These are phyloP conservation scores for Sarotherodon lohbergeri DNA, from an alignment of 2,113 vertebrate genomes.

Conservation along the genomic window DNA sequence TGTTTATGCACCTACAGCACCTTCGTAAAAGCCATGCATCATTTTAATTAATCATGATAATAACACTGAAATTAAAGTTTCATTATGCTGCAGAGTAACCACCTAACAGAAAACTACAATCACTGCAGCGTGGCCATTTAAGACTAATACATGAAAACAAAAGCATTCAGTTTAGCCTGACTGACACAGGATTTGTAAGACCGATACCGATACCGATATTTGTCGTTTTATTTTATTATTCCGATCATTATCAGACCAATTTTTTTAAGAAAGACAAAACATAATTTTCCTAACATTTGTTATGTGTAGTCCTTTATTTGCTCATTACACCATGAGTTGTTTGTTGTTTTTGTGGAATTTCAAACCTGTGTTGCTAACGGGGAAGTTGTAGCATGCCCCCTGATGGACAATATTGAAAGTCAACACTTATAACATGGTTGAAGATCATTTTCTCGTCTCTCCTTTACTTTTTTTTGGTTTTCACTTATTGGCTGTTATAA, in stretches of 20 bases:
- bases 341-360: neutral
- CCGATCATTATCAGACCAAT: neutral
- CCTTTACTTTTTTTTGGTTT: neutral
- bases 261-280: neutral
- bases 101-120: neutral
- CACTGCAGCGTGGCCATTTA: neutral
- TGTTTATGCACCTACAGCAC: neutral
- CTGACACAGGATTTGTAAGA: neutral
- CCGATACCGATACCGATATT: neutral
- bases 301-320: neutral
- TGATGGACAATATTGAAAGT: neutral
- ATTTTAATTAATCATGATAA: neutral
- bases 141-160: neutral
- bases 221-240: neutral
- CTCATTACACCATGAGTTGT: neutral
- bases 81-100: neutral
- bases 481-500: neutral
- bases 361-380: neutral
- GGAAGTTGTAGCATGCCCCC: neutral
- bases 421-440: neutral
- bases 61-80: neutral
- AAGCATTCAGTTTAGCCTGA: neutral
- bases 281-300: neutral
- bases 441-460: neutral
- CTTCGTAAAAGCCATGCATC: neutral